Conservation (phyloP, 2,797 vertebrate species). For the Rhinatrema bivittatum region DNA sequence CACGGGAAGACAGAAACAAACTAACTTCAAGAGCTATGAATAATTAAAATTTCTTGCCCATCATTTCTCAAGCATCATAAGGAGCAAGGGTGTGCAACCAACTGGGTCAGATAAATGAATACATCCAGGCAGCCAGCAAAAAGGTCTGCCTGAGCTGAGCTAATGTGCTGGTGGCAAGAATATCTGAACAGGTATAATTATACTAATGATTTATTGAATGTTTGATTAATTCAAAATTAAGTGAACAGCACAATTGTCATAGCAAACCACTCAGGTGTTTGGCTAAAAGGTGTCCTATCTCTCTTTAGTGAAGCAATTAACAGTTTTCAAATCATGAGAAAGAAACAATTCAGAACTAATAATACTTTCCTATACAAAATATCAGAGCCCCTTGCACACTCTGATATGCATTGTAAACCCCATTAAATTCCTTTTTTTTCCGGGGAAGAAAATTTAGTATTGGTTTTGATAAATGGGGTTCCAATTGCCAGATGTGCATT, state of each 20-base stretch:
- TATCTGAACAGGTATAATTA: slow-evolving; percentile 59
- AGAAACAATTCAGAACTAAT: slow-evolving; percentile 21
- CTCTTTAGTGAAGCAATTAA: slow-evolving; percentile 58
- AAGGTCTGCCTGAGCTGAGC: slow-evolving; percentile 32
- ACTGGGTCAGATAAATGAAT: slow-evolving; percentile 56
- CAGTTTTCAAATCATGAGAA: slow-evolving; percentile 47
- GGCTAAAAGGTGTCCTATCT: slow-evolving; percentile 55
- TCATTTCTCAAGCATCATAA: slow-evolving; percentile 46
- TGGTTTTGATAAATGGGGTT: too few relatives aligned
- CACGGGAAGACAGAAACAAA: slow-evolving; percentile 27
- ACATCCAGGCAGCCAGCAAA: slow-evolving; percentile 23
- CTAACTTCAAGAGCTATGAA: slow-evolving; percentile 46
- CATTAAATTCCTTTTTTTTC: too few relatives aligned
- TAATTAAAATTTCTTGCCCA: slow-evolving; percentile 53
- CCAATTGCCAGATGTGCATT: too few relatives aligned
- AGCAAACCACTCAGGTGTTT: slow-evolving; percentile 57
- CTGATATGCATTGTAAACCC: too few relatives aligned
- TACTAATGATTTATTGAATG: slow-evolving; percentile 67
- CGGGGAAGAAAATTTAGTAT: too few relatives aligned
- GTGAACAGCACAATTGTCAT: slow-evolving; percentile 60
- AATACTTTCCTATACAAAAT: too few relatives aligned
- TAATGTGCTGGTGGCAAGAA: slow-evolving; percentile 41
- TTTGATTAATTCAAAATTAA: slow-evolving; percentile 72
- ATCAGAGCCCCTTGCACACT: too few relatives aligned
- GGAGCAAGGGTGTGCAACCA: slow-evolving; percentile 38